These are phyloP conservation scores for Gobio gobio DNA, from an alignment of 2,113 vertebrate species.

Conservation along the genomic window DNA sequence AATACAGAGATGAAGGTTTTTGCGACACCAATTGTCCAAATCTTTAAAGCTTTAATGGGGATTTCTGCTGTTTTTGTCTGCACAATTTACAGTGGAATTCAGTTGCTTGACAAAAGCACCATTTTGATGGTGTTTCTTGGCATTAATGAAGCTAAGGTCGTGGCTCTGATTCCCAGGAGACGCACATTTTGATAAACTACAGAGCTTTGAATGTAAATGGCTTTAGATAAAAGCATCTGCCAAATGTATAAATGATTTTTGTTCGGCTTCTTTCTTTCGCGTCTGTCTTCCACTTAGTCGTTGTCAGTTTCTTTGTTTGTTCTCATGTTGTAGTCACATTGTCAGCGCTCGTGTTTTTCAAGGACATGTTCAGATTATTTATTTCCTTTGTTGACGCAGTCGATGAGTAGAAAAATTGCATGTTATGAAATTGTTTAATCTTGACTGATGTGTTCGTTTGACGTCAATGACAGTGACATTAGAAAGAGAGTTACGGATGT, in stretches of 20 bases:
- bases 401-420: not conserved
- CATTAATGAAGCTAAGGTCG: not conserved
- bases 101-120: not conserved
- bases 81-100: not conserved
- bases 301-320: not conserved
- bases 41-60: no score
- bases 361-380: not conserved
- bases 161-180: not conserved
- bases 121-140: not conserved
- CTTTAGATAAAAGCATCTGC: not conserved
- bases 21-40: no score
- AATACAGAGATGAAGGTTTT: no score
- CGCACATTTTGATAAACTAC: not conserved
- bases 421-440: not conserved
- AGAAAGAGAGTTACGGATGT: not conserved
- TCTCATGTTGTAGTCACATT: not conserved
- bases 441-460: not conserved
- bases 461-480: not conserved
- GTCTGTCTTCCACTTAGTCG: not conserved
- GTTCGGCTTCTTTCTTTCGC: not conserved
- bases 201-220: not conserved
- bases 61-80: not conserved
- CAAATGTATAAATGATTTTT: not conserved
- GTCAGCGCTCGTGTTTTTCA: not conserved
- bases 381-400: not conserved